phyloP scores from a whole-genome alignment of 2,113 vertebrate genomes.

The Turdus rufiventris region DNA sequence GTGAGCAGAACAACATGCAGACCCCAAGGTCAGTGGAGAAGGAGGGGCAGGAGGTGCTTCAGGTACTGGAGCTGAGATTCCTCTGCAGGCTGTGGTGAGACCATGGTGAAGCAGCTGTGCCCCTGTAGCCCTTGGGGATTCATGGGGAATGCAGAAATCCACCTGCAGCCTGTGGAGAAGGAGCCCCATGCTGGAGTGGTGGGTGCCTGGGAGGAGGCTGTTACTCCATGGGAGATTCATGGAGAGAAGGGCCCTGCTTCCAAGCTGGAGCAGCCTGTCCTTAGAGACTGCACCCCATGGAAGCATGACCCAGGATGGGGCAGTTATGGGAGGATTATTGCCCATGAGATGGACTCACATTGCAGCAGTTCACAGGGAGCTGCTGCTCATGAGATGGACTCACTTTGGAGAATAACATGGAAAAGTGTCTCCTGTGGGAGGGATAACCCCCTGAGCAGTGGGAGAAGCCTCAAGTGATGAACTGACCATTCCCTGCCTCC shows the following conservation, averaged over 20 bases:
- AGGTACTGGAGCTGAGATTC: rapidly evolving
- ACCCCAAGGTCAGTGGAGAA: not conserved
- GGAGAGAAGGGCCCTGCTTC: not conserved
- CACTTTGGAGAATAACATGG: rapidly evolving
- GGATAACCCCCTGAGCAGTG: not conserved
- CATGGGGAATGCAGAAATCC: not conserved
- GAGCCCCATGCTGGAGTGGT: rapidly evolving
- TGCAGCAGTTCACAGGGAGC: not conserved
- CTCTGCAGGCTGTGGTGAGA: not conserved
- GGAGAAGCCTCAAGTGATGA: not conserved
- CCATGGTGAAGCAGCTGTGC: no score
- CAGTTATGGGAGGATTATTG: not conserved
- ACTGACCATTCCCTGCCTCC: not conserved
- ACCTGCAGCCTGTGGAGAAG: not conserved
- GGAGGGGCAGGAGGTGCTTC: not conserved
- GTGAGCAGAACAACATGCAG: not conserved
- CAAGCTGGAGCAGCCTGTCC: not conserved
- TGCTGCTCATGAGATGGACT: not conserved
- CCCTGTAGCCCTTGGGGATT: not conserved
- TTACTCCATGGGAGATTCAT: rapidly evolving
- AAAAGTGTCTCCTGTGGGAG: not conserved
- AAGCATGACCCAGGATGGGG: rapidly evolving
- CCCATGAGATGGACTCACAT: not conserved
- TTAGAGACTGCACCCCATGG: not conserved
- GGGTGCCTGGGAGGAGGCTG: not conserved